Base-by-base conservation (phyloP, 2,113 vertebrate genomes). In the Seriola dumerili region DNA sequence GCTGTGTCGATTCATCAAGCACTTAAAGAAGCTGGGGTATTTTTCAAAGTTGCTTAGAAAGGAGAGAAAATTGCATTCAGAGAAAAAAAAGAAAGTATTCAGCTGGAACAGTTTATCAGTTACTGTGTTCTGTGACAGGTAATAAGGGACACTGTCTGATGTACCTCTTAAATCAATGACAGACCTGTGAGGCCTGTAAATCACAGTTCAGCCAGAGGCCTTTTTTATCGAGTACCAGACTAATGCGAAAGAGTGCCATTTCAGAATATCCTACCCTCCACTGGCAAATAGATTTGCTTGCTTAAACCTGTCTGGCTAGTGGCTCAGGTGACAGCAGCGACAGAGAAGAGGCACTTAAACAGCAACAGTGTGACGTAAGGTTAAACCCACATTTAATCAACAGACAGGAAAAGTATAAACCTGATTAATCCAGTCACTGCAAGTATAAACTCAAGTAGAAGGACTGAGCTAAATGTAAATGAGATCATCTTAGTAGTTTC, bases 1-100 rank as follows among this genome's bases (percentile, higher is more conserved):
- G 76, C 81, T 32, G 65, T 72, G 85, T 83, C 68, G 55, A 92
- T 91, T 91, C 82, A 84, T 91, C 84, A 88, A 48, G 77, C 69
- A 17, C 65, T 81, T 78, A 42, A 62, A 78, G 80, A 70, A 85
- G 79, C 46, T n/a, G 2, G 78, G 58, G 81, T 34, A 69, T 80
- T 73, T 85, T 70, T 86, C 64, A 81, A 76, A 84, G 76, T 71
- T 81, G 78, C 64, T 72, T 84, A 44, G 63, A 88, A 83, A 64
- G 23, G 12, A 12, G 57, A 64, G 78, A 80, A 88, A 90, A 92
- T 68, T 59, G 80, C 63, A 75, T 69, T 76, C 40, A 13, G 50
- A 23, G 34, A 44, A 72, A 65, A 74, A 81, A 74, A 81, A 81
- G 66, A 61, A 73, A 59, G 70, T 57, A 81, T 76, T 87, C 34